phyloP scores from a whole-genome alignment of 2,113 vertebrate genomes.

The Empidonax traillii region DNA sequence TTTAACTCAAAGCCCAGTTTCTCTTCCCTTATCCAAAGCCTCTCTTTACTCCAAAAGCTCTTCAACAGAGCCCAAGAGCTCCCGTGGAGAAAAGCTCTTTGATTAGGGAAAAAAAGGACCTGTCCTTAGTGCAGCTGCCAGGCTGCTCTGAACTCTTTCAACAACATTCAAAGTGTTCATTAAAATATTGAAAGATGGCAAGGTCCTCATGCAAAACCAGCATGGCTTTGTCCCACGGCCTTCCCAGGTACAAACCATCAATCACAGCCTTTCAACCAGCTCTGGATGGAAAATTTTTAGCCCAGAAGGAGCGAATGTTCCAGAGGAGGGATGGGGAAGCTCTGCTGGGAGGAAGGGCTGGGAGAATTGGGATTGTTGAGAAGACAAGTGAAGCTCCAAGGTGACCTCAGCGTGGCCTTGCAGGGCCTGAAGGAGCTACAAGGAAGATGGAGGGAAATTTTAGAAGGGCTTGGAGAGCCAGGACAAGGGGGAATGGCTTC shows the following conservation, averaged over 20 bases:
- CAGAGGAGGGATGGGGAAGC: background rate
- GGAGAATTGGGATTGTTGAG: background rate
- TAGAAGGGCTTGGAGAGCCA: background rate
- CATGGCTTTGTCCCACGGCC: background rate
- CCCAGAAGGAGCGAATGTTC: background rate
- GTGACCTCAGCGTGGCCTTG: background rate
- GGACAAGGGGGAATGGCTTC: background rate
- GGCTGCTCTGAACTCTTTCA: background rate
- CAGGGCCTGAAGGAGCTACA: background rate
- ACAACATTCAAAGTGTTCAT: background rate
- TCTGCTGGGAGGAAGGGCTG: background rate
- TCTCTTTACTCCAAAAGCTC: background rate
- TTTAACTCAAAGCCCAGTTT: slow-evolving; percentile 5
- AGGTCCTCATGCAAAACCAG: background rate
- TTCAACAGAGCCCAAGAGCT: background rate
- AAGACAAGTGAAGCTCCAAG: background rate
- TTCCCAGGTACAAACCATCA: background rate
- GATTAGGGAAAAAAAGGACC: background rate
- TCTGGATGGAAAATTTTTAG: background rate
- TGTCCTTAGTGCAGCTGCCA: background rate
- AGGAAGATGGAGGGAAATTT: background rate
- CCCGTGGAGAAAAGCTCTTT: background rate
- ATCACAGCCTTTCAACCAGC: background rate
- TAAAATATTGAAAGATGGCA: background rate
- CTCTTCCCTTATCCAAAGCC: background rate